phyloP scores from a whole-genome alignment of 2,797 vertebrate species.

The Sebastes trivittatus region DNA sequence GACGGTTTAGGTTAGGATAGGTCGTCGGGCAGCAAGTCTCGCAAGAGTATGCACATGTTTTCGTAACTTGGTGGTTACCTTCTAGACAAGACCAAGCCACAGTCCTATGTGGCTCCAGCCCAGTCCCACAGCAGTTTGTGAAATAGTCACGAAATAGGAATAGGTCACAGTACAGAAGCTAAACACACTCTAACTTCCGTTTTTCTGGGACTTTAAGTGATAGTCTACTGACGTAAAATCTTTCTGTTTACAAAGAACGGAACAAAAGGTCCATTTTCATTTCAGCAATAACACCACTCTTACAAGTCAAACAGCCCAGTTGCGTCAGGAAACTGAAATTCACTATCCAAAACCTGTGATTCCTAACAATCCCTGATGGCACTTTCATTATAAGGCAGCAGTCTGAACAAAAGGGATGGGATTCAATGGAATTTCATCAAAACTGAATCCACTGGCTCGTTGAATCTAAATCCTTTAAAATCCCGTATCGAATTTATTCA shows the following conservation, averaged over 20 bases:
- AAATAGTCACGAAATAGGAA: too few species aligned
- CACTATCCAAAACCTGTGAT: not conserved
- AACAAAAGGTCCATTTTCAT: not conserved
- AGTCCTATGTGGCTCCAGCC: too few species aligned
- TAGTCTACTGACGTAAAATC: not conserved
- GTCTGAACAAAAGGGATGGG: not conserved
- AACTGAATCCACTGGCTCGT: not conserved
- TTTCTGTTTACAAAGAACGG: not conserved
- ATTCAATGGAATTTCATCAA: conserved; percentile 13
- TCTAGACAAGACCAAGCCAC: too few species aligned
- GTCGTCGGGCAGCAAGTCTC: too few species aligned
- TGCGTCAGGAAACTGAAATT: not conserved
- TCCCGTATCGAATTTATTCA: not conserved
- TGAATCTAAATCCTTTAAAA: not conserved
- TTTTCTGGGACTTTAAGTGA: not conserved
- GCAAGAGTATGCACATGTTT: too few species aligned
- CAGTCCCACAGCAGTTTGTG: too few species aligned
- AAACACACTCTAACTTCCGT: not conserved
- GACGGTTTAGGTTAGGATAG: not conserved
- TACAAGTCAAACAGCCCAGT: not conserved
- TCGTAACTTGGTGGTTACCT: too few species aligned
- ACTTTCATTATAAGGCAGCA: not conserved
- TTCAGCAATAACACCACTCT: not conserved
- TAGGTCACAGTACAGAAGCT: too few species aligned
- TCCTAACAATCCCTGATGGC: not conserved